A percentile compares a stretch with the other conserved stretches of the same genome.
phyloP scores from a whole-genome alignment of 2,113 vertebrate species.

The Phoenicopterus ruber region DNA sequence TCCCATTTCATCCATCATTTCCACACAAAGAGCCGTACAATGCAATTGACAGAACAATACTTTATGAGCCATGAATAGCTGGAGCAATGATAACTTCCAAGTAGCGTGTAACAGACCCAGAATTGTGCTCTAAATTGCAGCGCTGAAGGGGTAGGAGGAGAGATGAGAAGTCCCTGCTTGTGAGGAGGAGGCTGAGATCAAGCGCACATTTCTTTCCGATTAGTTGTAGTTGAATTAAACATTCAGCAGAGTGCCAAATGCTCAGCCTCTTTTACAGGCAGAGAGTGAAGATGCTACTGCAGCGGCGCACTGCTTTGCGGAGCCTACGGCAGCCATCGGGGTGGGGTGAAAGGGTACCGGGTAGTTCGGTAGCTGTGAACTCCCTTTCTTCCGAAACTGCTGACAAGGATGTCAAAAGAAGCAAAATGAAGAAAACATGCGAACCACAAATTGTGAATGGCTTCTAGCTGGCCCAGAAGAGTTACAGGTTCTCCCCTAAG shows the following conservation, averaged over 20 bases:
- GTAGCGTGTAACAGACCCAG: background rate
- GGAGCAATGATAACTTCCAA: conserved; percentile 6
- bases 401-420: background rate
- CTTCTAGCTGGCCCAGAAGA: background rate
- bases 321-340: background rate
- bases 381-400: background rate
- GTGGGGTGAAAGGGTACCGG: background rate
- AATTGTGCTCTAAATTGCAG: background rate
- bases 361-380: background rate
- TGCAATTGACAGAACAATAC: conserved; percentile 10
- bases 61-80: conserved; percentile 48
- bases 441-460: background rate
- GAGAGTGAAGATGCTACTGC: background rate
- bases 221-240: background rate
- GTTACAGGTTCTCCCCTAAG: background rate
- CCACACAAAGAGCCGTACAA: background rate
- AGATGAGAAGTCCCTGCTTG: background rate
- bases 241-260: background rate
- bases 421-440: rapidly evolving
- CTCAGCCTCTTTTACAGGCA: background rate
- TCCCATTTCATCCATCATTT: conserved; percentile 34
- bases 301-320: background rate
- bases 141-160: background rate
- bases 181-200: background rate
- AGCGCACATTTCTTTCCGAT: background rate